Conservation (phyloP, 2,797 vertebrate species). For the Tachyglossus aculeatus region DNA sequence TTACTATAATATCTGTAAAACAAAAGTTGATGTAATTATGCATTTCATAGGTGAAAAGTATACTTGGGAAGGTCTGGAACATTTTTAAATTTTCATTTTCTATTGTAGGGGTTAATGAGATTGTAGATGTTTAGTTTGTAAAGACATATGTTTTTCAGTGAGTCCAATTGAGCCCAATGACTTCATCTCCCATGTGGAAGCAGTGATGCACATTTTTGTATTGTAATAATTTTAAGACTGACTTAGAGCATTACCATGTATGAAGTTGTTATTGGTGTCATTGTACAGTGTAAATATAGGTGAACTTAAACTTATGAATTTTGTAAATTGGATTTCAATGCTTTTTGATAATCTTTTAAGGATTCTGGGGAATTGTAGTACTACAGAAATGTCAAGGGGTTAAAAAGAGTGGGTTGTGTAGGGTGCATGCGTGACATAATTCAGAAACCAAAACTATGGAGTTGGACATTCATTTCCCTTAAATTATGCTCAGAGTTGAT, state of each 20-base stretch:
- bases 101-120: background rate
- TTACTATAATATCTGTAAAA: background rate
- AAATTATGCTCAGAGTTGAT: too few species aligned
- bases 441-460: too few species aligned
- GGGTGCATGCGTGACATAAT: too few species aligned
- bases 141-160: background rate
- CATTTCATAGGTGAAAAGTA: background rate
- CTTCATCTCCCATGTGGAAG: background rate
- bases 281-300: constrained; percentile 71
- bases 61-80: background rate
- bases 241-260: constrained; percentile 73
- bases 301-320: constrained; percentile 61
- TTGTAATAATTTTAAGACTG: constrained; percentile 61
- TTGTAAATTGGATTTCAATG: background rate
- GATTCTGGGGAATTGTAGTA: background rate
- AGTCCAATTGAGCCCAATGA: background rate
- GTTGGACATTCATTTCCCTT: too few species aligned
- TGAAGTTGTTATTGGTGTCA: constrained; percentile 66
- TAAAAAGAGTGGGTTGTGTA: too few species aligned
- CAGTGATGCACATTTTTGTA: background rate
- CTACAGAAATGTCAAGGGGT: constrained; percentile 4
- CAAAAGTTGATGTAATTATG: background rate
- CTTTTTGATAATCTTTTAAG: background rate
- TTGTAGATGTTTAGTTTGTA: background rate
- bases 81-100: background rate